These are phyloP conservation scores for Mirounga angustirostris DNA, from an alignment of 2,113 vertebrate genomes.

Conservation along the genomic window DNA sequence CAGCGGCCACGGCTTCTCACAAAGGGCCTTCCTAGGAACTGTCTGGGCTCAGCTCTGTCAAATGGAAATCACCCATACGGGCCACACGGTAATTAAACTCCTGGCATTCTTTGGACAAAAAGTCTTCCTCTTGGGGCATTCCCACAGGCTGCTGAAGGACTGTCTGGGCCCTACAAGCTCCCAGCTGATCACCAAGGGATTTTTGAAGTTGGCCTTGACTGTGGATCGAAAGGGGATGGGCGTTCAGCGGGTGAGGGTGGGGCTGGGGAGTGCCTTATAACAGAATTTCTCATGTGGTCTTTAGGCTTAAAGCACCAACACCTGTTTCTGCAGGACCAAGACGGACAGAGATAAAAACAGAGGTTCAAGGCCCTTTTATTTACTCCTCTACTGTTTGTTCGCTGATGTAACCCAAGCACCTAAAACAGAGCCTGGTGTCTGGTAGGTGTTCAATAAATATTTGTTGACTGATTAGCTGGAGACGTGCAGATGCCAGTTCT, in stretches of 20 bases:
- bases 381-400: not conserved
- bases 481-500: not conserved
- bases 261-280: slow-evolving; percentile 50
- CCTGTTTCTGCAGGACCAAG: not conserved
- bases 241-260: not conserved
- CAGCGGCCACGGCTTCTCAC: slow-evolving; percentile 65
- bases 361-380: not conserved
- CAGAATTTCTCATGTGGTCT: not conserved
- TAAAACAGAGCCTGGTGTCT: not conserved
- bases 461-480: not conserved
- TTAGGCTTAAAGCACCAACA: not conserved
- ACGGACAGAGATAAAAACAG: not conserved
- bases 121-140: slow-evolving; percentile 81
- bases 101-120: slow-evolving; percentile 89
- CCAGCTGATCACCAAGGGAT: slow-evolving; percentile 81
- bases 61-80: slow-evolving; percentile 88
- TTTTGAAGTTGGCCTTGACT: slow-evolving; percentile 84
- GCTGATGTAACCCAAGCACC: not conserved
- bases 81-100: slow-evolving; percentile 91
- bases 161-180: slow-evolving; percentile 69
- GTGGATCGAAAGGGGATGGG: slow-evolving; percentile 73
- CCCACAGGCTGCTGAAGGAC: slow-evolving; percentile 84
- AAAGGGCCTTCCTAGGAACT: slow-evolving; percentile 84
- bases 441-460: not conserved
- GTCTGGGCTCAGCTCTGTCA: slow-evolving; percentile 83